phyloP scores from a whole-genome alignment of 2,113 vertebrate species.

The Patagioenas fasciata region DNA sequence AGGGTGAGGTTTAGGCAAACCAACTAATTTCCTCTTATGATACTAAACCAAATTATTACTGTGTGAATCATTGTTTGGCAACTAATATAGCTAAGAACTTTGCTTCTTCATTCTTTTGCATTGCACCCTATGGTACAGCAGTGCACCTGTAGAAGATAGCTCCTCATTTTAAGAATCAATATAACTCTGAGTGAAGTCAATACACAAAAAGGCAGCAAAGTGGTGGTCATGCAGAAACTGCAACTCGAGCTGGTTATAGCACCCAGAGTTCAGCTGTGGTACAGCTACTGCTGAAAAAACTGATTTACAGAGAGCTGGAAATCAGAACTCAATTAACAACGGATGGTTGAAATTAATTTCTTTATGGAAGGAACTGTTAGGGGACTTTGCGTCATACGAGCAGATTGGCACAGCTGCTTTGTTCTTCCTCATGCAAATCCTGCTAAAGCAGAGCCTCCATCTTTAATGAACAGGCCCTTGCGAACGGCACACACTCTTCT shows the following conservation, averaged over 20 bases:
- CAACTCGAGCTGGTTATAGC: not conserved
- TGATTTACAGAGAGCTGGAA: not conserved
- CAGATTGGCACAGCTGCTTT: not conserved
- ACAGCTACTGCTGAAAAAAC: not conserved
- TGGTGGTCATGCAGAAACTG: not conserved
- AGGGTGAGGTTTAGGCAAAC: not conserved
- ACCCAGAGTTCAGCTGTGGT: not conserved
- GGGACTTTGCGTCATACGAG: fast-evolving
- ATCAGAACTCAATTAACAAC: not conserved
- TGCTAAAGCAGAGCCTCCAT: not conserved
- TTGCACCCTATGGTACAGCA: not conserved
- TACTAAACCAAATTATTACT: not conserved
- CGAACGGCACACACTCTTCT: not conserved
- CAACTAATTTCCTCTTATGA: not conserved
- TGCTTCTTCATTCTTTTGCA: not conserved
- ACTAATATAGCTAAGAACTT: not conserved
- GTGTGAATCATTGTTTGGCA: not conserved
- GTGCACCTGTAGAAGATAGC: not conserved
- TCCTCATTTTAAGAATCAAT: not conserved
- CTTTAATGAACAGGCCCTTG: not conserved
- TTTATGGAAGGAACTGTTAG: not conserved
- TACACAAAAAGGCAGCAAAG: not conserved
- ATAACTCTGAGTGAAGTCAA: not conserved
- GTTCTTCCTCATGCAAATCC: not conserved
- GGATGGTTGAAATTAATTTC: not conserved